Evolutionary conservation across 2,888 invertebrate genomes (phyloP), one percentile per base, ranked within the genome.

Genomic region (Polia nebulosa): DNA sequence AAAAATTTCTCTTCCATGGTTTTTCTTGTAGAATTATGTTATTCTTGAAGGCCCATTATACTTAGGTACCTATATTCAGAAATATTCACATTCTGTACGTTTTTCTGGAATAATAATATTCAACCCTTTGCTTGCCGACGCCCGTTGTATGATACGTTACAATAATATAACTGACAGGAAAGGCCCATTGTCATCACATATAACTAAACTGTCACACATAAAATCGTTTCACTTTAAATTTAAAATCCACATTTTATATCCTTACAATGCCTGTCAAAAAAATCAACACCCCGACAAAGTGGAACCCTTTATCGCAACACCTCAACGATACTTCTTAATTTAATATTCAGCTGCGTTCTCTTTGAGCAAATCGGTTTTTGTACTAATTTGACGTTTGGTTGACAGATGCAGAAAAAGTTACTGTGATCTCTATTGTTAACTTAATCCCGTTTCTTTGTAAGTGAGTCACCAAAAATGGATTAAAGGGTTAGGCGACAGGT

Each of bases 351-450:
- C 92, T 91, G 91, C 86, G 80, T 75, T 88, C 89, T 87, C 88
- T 89, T 90, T 88, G 82, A 82, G 79, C 85, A 86, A 91, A 91
- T 89, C 87, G 85, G 88, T 90, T 91, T 91, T 93, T 92, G 90
- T 91, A 80, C 88, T 93, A 93, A 94, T 92, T 88, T 94, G 95
- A 95, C 95, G 90, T 88, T 87, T 90, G 80, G 91, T 87, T 94
- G 93, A 93, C 93, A 93, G 89, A 77, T 85, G 74, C 73, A 89
- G 83, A 91, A 88, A 89, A 88, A 87, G 81, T 67, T 76, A 72
- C 63, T 76, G 72, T 83, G 63, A 72, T 76, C 81, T 79, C 81
- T 81, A 86, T 90, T 93, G 91, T 93, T 91, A 89, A 85, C 87
- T 87, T 89, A 88, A 91, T 89, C 86, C 85, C 59, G 66, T 79